These are phyloP conservation scores for Rhagoletis zephyria DNA, from an alignment of 1,140 invertebrate genomes.

Conservation along the genomic window DNA sequence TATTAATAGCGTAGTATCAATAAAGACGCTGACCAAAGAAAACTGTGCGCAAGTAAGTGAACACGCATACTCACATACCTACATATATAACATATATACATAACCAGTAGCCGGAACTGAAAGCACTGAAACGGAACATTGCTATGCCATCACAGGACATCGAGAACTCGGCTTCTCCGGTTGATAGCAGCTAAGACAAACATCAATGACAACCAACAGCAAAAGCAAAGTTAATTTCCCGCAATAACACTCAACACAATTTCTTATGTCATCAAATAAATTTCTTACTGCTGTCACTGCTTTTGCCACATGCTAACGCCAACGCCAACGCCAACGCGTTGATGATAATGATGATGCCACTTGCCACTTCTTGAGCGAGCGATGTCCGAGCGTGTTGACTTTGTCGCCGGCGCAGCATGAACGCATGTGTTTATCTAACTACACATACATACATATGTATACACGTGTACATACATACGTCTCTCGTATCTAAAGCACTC, in stretches of 20 bases:
- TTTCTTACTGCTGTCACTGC: constrained; percentile 39
- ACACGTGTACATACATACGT: neutral
- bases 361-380: neutral
- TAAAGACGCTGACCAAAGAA: constrained; percentile 11
- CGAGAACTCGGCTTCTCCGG: neutral
- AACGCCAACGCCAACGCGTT: neutral
- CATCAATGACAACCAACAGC: constrained; percentile 2
- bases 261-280: constrained; percentile 52
- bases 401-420: neutral
- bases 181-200: constrained; percentile 11
- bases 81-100: neutral
- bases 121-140: constrained; percentile 32
- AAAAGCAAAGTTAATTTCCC: constrained; percentile 32
- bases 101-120: neutral
- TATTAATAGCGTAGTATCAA: constrained; percentile 19
- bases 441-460: neutral
- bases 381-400: constrained; percentile 21
- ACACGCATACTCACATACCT: neutral
- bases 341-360: constrained; percentile 14
- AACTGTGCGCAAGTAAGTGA: neutral
- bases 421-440: neutral
- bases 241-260: constrained; percentile 42
- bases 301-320: neutral
- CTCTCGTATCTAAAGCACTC: neutral
- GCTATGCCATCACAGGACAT: neutral